These are phyloP conservation scores for Resseliella maxima DNA, from an alignment of 2,888 invertebrate species.

Conservation along the genomic window DNA sequence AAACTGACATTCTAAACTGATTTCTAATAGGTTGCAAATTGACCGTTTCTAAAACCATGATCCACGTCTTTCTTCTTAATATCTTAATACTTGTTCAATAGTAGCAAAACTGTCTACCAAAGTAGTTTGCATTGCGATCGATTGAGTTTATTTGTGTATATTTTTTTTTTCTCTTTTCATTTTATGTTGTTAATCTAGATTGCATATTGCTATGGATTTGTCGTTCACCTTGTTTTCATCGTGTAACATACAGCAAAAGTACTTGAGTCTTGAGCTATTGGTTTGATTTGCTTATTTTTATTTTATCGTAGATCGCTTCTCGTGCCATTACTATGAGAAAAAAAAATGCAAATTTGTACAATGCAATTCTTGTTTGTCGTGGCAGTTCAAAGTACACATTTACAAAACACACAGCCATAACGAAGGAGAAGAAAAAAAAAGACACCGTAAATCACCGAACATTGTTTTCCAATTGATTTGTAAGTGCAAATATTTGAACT, in stretches of 20 bases:
- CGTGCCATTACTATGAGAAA: background rate
- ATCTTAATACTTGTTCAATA: background rate
- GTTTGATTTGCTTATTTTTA: background rate
- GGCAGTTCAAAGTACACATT: conserved; percentile 14
- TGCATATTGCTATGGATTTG: conserved; percentile 37
- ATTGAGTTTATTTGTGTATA: too few species aligned
- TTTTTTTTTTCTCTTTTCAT: background rate
- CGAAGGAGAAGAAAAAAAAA: background rate
- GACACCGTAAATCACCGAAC: background rate
- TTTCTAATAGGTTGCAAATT: background rate
- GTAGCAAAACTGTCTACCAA: background rate
- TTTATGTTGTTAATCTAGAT: conserved; percentile 42
- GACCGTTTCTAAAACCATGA: background rate
- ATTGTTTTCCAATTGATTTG: background rate
- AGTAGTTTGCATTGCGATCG: conserved; percentile 49
- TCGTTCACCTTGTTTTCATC: conserved; percentile 45
- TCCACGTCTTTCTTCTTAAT: background rate
- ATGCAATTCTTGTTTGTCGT: background rate
- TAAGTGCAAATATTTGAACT: background rate
- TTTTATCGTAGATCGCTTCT: conserved; percentile 17
- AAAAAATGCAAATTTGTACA: background rate
- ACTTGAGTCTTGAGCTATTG: conserved; percentile 27
- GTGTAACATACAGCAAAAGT: conserved; percentile 1
- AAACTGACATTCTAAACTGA: conserved; percentile 1
- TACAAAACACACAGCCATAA: background rate